Base-by-base conservation (phyloP, 2,113 vertebrate genomes). In the Paralichthys olivaceus region DNA sequence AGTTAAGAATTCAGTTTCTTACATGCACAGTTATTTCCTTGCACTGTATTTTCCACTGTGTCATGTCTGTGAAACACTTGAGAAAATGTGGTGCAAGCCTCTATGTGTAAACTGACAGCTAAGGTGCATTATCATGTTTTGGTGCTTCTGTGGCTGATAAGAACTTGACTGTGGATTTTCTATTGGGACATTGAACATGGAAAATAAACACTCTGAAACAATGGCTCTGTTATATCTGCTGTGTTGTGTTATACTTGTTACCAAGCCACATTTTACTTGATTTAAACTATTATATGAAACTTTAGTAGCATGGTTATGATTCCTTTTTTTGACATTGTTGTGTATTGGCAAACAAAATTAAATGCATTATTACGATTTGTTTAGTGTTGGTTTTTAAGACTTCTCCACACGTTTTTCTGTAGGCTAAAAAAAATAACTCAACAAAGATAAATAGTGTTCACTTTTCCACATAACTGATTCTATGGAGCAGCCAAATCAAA, bases 131-230 rank as follows among this genome's bases (percentile, higher is more conserved):
- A 26, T 29, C 20, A 55, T 79, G 43, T 63, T 62, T 43, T 73
- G 29, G 34, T 79, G 49, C 62, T 66, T 76, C 3, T 78, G 56
- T 71, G n/a, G 47, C n/a, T 57, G 9, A 68, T 51, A 49, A 47
- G 2, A 69, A 72, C 9, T 3, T 61, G 28, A 61, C 37, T 82
- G 34, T 71, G 47, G 64, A 51, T 83, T 80, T 82, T 79, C 13
- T 79, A 4, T 32, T 54, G 7, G 32, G n/a, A 49, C 53, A 11
- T 60, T 71, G 23, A 5, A 80, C 4, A 32, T 59, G 29, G 40
- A 70, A 55, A 86, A 69, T 84, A 83, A 86, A 83, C 17, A 77
- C 63, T 72, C 7, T 69, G n/a, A 83, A 80, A 81, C 12, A 53
- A 55, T 59, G 28, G 25, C 57, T 58, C 11, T 4, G 5, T 5